These are phyloP conservation scores for Brachycybe producta DNA, from an alignment of 2,888 invertebrate species.

Conservation along the genomic window DNA sequence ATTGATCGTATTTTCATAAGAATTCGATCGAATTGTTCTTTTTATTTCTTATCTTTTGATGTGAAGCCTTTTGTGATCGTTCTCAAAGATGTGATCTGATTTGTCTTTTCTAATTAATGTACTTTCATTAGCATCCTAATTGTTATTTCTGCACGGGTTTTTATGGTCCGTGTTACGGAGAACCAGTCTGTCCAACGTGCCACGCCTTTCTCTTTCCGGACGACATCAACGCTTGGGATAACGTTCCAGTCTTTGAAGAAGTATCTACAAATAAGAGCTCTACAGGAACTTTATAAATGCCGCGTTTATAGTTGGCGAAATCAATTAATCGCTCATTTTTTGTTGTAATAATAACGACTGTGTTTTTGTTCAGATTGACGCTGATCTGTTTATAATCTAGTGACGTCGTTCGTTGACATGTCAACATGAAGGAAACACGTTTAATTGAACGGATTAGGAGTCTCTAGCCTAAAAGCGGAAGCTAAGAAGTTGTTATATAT, in stretches of 20 bases:
- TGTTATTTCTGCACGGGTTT: slow-evolving; percentile 82
- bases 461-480: no score
- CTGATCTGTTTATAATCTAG: background rate
- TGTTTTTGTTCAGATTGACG: slow-evolving; percentile 1
- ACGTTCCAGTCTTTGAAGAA: slow-evolving; percentile 24
- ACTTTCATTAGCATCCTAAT: slow-evolving; percentile 52
- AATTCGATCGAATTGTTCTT: background rate
- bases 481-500: no score
- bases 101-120: background rate
- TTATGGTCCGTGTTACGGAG: slow-evolving; percentile 80
- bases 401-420: no score
- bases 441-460: no score
- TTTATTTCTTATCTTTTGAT: background rate
- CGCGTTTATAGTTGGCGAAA: no score
- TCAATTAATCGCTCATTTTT: slow-evolving; percentile 1
- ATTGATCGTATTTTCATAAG: no score
- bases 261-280: no score
- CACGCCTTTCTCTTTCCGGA: slow-evolving; percentile 84
- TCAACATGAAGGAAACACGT: no score
- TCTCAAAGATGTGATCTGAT: background rate
- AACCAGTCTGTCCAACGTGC: slow-evolving; percentile 82
- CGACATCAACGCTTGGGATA: slow-evolving; percentile 38
- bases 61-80: background rate
- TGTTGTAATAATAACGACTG: background rate
- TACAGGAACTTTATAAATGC: no score